Percentiles rank a stretch among this genome's conserved stretches.
phyloP scores from a whole-genome alignment of 2,113 vertebrate species.

The Protomyctophum bolini region DNA sequence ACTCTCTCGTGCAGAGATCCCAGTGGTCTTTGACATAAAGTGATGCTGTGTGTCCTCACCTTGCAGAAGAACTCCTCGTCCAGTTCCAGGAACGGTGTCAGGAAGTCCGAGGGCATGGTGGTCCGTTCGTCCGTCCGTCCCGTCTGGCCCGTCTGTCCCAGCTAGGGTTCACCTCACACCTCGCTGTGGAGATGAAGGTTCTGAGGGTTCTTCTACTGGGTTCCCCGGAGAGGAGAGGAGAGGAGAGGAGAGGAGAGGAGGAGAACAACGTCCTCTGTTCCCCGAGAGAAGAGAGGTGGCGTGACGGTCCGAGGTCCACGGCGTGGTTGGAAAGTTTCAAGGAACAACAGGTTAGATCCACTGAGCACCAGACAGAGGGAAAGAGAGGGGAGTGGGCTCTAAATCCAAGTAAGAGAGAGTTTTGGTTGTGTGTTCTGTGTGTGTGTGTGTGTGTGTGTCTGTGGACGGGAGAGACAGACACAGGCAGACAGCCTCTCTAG shows the following conservation, averaged over 20 bases:
- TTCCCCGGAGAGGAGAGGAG: no score
- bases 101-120: slow-evolving; percentile 79
- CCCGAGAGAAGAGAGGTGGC: neutral
- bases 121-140: slow-evolving; percentile 12
- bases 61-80: slow-evolving; percentile 80
- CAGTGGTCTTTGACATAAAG: no score
- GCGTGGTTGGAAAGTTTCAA: no score
- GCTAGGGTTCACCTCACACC: no score
- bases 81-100: slow-evolving; percentile 78
- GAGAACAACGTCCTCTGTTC: neutral
- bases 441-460: neutral
- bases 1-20: no score
- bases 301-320: no score
- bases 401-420: neutral
- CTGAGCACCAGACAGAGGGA: neutral
- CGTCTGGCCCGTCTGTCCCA: slow-evolving; percentile 22
- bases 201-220: no score
- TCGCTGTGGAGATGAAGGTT: no score
- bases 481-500: neutral
- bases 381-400: neutral
- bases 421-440: slow-evolving; percentile 1
- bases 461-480: slow-evolving; percentile 26
- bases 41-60: slow-evolving; percentile 62
- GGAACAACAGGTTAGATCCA: neutral
- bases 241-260: neutral